Conservation (phyloP, 2,113 vertebrate genomes). For the Pterophyllum scalare region DNA sequence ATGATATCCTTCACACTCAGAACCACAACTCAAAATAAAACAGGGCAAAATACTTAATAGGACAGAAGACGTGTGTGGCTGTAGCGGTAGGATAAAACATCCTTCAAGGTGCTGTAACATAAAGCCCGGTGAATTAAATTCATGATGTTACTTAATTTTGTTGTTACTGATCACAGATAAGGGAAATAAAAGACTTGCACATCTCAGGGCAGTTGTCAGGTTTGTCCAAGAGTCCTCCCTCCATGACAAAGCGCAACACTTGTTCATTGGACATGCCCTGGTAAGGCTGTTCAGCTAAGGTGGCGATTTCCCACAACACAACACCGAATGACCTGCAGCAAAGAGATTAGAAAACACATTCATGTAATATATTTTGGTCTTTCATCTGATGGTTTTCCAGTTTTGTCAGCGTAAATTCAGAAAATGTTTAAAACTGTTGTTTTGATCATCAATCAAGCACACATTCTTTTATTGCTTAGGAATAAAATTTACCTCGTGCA, state of each 20-base stretch:
- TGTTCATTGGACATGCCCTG: conserved; percentile 99
- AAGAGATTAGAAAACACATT: neutral
- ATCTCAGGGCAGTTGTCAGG: conserved; percentile 97
- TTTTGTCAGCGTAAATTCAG: neutral
- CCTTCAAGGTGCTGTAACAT: neutral
- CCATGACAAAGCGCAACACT: conserved; percentile 99
- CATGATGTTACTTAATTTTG: neutral
- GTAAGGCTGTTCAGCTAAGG: conserved; percentile 95
- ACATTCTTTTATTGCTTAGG: neutral
- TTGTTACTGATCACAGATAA: neutral
- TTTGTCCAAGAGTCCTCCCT: conserved; percentile 96
- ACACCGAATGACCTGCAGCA: conserved; percentile 93
- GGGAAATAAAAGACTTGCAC: conserved; percentile 83
- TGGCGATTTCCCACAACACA: conserved; percentile 97
- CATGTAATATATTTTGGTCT: neutral
- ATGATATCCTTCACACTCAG: conserved; percentile 61
- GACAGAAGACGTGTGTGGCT: neutral
- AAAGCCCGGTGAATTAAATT: neutral
- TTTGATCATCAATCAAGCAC: neutral
- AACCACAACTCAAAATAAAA: conserved; percentile 64
- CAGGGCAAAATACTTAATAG: conserved; percentile 26
- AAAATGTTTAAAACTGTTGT: neutral
- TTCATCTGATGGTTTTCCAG: neutral
- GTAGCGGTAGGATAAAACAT: conserved; percentile 17
- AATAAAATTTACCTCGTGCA: neutral